Conservation (phyloP, 2,888 invertebrate genomes). For the Blomia tropicalis region DNA sequence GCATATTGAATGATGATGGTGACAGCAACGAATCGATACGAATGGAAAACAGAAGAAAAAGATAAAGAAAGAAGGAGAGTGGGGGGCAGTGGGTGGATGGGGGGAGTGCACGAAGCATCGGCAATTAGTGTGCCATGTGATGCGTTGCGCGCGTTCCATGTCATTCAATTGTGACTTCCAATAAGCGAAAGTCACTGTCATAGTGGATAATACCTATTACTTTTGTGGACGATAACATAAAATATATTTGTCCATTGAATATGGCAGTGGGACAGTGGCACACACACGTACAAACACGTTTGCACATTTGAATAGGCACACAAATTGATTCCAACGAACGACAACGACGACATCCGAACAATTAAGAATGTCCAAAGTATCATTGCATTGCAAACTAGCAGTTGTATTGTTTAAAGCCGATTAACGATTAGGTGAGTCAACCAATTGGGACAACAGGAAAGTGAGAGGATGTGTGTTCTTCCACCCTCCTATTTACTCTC, state of each 20-base stretch:
- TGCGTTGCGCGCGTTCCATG: not conserved
- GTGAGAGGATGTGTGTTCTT: conserved; percentile 2
- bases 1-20: too few relatives aligned
- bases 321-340: too few relatives aligned
- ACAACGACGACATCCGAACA: conserved; percentile 11
- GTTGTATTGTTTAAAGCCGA: not conserved
- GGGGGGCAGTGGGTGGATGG: too few relatives aligned
- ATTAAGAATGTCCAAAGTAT: too few relatives aligned
- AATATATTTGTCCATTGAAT: too few relatives aligned
- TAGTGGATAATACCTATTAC: not conserved
- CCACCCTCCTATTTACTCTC: too few relatives aligned
- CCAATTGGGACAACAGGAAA: conserved; percentile 8
- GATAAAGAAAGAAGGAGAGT: not conserved
- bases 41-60: not conserved
- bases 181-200: not conserved
- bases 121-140: conserved; percentile 9
- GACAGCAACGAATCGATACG: not conserved
- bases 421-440: not conserved
- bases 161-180: too few relatives aligned
- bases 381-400: too few relatives aligned
- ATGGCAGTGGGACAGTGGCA: too few relatives aligned
- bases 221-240: not conserved
- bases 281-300: too few relatives aligned
- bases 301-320: too few relatives aligned
- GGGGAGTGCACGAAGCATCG: not conserved